These are phyloP conservation scores for Syngnathoides biaculeatus DNA, from an alignment of 2,113 vertebrate genomes.

Conservation along the genomic window DNA sequence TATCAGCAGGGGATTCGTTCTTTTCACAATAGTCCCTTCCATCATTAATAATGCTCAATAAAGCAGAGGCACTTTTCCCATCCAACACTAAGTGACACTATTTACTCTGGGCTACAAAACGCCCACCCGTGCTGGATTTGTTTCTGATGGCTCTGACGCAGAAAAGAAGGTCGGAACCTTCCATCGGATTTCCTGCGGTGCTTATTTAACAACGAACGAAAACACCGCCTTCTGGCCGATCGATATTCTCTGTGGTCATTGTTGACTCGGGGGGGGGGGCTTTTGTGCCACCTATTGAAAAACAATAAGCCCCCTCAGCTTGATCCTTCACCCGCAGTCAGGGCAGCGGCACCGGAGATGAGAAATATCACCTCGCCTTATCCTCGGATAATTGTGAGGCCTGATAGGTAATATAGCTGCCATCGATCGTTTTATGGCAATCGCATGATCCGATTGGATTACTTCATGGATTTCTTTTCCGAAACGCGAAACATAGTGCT, in stretches of 20 bases:
- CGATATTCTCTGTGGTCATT: slow-evolving; percentile 57
- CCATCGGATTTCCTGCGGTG: slow-evolving; percentile 48
- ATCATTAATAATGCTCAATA: slow-evolving; percentile 43
- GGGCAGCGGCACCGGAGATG: slow-evolving; percentile 24
- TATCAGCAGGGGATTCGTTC: slow-evolving; percentile 17
- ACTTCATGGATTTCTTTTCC: not conserved
- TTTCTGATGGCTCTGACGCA: slow-evolving; percentile 25
- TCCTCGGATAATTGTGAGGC: not conserved
- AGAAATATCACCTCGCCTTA: slow-evolving; percentile 1
- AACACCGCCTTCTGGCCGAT: slow-evolving; percentile 63
- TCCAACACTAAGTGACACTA: slow-evolving; percentile 24
- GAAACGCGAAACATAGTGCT: not conserved
- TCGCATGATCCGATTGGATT: not conserved
- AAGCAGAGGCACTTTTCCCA: slow-evolving; percentile 20
- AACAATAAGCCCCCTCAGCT: slow-evolving; percentile 60
- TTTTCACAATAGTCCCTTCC: slow-evolving; percentile 13
- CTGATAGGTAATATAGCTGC: not conserved
- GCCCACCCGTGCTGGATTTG: slow-evolving; percentile 3
- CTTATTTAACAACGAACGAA: slow-evolving; percentile 63
- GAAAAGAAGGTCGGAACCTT: slow-evolving; percentile 59
- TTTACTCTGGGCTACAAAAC: slow-evolving; percentile 24
- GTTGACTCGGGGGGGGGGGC: slow-evolving; percentile 52
- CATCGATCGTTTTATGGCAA: not conserved
- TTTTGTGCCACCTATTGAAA: slow-evolving; percentile 53
- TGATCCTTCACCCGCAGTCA: slow-evolving; percentile 56